Conservation (phyloP, 2,113 vertebrate species). For the Thamnophis sirtalis region DNA sequence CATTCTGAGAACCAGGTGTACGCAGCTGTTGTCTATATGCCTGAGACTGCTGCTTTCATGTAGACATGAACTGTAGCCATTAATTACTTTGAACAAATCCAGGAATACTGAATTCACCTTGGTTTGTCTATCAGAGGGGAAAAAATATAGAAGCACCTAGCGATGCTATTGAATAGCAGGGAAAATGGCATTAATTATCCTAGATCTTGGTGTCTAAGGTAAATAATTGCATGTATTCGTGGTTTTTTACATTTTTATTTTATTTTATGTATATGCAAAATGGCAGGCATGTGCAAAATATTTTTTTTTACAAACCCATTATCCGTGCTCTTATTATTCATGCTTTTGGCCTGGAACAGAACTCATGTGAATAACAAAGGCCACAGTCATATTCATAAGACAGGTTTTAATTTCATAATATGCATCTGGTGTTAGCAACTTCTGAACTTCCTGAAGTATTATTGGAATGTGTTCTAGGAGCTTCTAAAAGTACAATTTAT, state of each 20-base stretch:
- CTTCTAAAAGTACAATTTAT: background rate
- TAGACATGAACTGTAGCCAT: background rate
- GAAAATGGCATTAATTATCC: background rate
- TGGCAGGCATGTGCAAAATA: background rate
- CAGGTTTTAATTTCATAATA: background rate
- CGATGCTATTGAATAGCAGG: background rate
- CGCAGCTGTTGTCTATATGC: background rate
- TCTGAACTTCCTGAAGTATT: background rate
- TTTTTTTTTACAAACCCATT: background rate
- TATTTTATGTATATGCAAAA: background rate
- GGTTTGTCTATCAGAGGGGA: background rate
- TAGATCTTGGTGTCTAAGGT: background rate
- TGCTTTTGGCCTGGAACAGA: background rate
- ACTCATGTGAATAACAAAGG: background rate
- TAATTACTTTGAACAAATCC: slow-evolving; percentile 13
- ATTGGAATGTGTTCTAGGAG: background rate
- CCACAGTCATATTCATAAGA: background rate
- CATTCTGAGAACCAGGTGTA: slow-evolving; percentile 6
- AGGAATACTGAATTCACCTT: background rate
- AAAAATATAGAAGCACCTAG: background rate
- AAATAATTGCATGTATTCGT: background rate
- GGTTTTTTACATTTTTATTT: background rate
- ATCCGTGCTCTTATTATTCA: background rate
- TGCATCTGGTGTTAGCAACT: background rate
- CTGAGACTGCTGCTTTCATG: background rate